phyloP scores from a whole-genome alignment of 2,113 vertebrate genomes.

The Rhinogobius similis region DNA sequence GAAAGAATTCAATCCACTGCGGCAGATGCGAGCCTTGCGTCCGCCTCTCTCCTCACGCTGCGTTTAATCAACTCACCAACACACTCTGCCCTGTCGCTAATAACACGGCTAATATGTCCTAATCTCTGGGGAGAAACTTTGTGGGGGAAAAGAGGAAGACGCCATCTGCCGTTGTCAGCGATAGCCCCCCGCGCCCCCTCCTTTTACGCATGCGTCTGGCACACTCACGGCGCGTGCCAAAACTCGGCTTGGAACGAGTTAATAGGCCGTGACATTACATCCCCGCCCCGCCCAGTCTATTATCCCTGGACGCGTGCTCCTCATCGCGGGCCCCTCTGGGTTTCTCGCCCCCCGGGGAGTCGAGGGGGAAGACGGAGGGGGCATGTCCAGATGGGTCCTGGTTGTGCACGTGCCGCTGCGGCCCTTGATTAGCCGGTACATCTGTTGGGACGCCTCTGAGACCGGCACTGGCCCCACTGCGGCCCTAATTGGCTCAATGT shows the following conservation, averaged over 20 bases:
- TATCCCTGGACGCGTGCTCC: slow-evolving; percentile 59
- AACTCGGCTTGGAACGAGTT: slow-evolving; percentile 56
- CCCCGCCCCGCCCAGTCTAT: slow-evolving; percentile 31
- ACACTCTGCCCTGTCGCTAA: slow-evolving; percentile 45
- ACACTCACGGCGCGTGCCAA: slow-evolving; percentile 53
- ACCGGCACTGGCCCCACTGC: slow-evolving; percentile 60
- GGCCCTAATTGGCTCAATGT: slow-evolving; percentile 77
- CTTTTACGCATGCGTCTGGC: slow-evolving; percentile 46
- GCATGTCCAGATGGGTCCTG: slow-evolving; percentile 59
- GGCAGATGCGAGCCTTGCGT: slow-evolving; percentile 43
- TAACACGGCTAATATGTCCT: slow-evolving; percentile 58
- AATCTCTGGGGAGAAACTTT: slow-evolving; percentile 55
- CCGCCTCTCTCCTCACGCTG: slow-evolving; percentile 43
- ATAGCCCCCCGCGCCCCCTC: slow-evolving; percentile 48
- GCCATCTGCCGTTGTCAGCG: slow-evolving; percentile 74
- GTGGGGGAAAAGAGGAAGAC: slow-evolving; percentile 33
- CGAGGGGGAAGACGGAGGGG: slow-evolving; percentile 12
- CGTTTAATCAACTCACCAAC: slow-evolving; percentile 53
- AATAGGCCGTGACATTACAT: slow-evolving; percentile 66
- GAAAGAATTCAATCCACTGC: slow-evolving; percentile 22
- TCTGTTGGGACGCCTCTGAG: slow-evolving; percentile 66
- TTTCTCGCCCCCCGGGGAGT: slow-evolving; percentile 48
- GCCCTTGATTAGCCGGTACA: slow-evolving; percentile 64
- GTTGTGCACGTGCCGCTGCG: slow-evolving; percentile 57
- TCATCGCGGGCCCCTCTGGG: slow-evolving; percentile 56